Percentiles rank a stretch among this genome's conserved stretches.
phyloP scores from a whole-genome alignment of 1,140 invertebrate genomes.

The Lineus longissimus region DNA sequence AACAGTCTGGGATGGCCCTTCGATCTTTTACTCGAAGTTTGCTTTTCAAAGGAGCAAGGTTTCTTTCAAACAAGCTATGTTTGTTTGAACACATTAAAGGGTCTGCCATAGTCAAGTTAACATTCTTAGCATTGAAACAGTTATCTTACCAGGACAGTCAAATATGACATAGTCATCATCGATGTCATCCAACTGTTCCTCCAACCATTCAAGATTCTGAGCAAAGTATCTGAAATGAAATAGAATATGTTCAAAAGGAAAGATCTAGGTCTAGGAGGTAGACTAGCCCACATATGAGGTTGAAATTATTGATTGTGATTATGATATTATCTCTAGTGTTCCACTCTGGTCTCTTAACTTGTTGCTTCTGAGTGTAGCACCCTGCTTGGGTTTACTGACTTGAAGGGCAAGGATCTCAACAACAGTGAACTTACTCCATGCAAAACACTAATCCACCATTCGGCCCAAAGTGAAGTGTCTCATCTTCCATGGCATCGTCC shows the following conservation, averaged over 20 bases:
- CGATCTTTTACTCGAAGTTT: too few species aligned
- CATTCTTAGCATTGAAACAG: not conserved
- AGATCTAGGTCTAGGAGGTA: not conserved
- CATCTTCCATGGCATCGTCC: slow-evolving; percentile 96
- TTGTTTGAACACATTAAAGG: too few species aligned
- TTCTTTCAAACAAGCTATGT: too few species aligned
- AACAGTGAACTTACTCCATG: slow-evolving; percentile 72
- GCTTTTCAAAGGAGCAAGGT: too few species aligned
- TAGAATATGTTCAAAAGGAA: not conserved
- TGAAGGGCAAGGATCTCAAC: not conserved
- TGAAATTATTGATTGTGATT: too few species aligned
- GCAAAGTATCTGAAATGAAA: slow-evolving; percentile 68
- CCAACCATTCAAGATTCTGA: slow-evolving; percentile 87
- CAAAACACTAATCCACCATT: slow-evolving; percentile 97
- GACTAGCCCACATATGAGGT: not conserved
- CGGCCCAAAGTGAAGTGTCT: slow-evolving; percentile 89
- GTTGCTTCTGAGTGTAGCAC: too few species aligned
- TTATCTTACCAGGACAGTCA: slow-evolving; percentile 78
- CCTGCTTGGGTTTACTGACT: too few species aligned
- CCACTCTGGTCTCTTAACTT: too few species aligned
- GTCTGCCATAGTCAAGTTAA: not conserved
- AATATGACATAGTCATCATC: slow-evolving; percentile 90
- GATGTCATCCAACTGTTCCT: slow-evolving; percentile 70
- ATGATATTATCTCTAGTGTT: too few species aligned
- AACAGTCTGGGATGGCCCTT: too few species aligned